Conservation (phyloP, 2,113 vertebrate species). For the Zeus faber region DNA sequence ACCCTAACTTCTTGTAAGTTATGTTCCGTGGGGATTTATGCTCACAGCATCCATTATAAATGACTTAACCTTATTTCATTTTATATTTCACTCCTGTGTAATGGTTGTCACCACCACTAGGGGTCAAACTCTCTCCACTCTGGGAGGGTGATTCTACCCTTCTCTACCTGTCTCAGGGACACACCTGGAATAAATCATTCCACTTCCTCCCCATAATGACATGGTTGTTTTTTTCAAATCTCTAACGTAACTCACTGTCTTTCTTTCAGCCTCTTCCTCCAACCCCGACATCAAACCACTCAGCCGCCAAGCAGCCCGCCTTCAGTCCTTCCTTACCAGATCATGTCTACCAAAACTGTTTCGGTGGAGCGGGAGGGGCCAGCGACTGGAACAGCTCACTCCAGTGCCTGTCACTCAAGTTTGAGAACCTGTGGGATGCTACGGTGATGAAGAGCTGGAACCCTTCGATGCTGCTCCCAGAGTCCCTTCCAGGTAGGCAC, state of each 20-base stretch:
- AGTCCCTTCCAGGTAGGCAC: conserved; percentile 88
- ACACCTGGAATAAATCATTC: too few species aligned
- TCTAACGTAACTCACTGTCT: neutral
- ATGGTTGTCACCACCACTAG: too few species aligned
- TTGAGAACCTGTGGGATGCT: conserved; percentile 95
- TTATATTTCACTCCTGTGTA: too few species aligned
- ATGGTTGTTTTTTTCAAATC: too few species aligned
- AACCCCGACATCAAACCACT: conserved; percentile 86
- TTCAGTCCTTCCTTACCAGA: conserved; percentile 92
- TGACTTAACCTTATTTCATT: too few species aligned
- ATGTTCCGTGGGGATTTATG: too few species aligned
- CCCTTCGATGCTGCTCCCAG: conserved; percentile 88
- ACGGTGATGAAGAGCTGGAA: conserved; percentile 98
- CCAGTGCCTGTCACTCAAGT: conserved; percentile 84
- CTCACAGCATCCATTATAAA: too few species aligned
- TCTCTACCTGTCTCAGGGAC: too few species aligned
- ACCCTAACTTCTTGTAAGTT: too few species aligned
- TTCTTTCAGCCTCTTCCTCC: conserved; percentile 83
- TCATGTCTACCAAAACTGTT: conserved; percentile 94
- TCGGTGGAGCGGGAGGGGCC: conserved; percentile 76
- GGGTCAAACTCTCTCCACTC: too few species aligned
- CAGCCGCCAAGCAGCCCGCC: conserved; percentile 87
- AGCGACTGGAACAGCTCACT: conserved; percentile 92
- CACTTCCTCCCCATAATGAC: too few species aligned
- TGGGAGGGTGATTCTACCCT: too few species aligned